Base-by-base conservation (phyloP, 2,888 invertebrate genomes). In the Lottia scabra region DNA sequence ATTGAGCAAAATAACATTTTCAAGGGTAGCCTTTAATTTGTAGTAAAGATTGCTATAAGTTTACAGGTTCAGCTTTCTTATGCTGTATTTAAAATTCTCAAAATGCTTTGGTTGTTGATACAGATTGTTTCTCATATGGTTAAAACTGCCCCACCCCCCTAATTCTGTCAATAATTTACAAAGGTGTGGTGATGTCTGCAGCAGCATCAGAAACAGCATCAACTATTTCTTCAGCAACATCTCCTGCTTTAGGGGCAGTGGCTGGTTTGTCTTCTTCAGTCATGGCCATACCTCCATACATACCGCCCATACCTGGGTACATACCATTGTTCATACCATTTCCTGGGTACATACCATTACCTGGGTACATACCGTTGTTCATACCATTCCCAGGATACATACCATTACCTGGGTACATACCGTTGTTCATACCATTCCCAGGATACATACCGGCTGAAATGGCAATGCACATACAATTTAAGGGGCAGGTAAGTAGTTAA, bases 301-400 rank as follows among this genome's bases (percentile, higher is more conserved):
- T 56, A 23, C 56, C 56, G 56, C 56, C 56, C 19, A 56, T 56
- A 19, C 56, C 56, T 4, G 56, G 56, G 19, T 56, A 19, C 56
- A 56, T 56, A 23, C 56, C n/a, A n/a, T n/a, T n/a, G n/a, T n/a
- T n/a, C 56, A 56, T 56, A 19, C 56, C 56, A n/a, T n/a, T n/a
- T n/a, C 56, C 56, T 19, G 56, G 56, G 15, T 23, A 19, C 56
- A 56, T 56, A 23, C 56, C 56, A 30, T 30, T 30, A 15, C 56
- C 56, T 19, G 56, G 56, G 15, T 48, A n/a, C 48, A 48, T 48
- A 13, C 48, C 56, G 38, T 38, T 38, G 38, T 38, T 38, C 56
- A 56, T 56, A n/a, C 56, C n/a, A n/a, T n/a, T n/a, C n/a, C n/a
- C 56, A 1, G 56, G 56, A 4, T 56, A 23, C 56, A 56, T 56